phyloP scores from a whole-genome alignment of 2,797 vertebrate genomes.

The Enteromius thamalakanensis region DNA sequence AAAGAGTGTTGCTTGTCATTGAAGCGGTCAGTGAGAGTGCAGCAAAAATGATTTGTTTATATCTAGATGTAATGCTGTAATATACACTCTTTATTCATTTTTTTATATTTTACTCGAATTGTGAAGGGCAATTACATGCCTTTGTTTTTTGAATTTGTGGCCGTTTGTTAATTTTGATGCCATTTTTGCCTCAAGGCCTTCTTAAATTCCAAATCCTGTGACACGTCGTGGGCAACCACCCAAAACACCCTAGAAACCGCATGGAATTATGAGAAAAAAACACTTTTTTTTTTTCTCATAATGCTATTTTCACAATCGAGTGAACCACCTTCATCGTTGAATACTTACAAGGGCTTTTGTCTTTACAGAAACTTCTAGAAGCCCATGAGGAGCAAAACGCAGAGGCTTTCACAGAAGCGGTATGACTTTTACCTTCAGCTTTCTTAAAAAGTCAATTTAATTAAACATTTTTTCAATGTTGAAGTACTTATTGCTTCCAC shows the following conservation, averaged over 20 bases:
- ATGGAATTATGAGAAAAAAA: background rate
- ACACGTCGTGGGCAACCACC: background rate
- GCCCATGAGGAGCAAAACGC: constrained; percentile 97
- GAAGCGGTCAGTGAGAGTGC: background rate
- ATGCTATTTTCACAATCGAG: background rate
- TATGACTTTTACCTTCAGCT: constrained; percentile 73
- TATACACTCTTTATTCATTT: background rate
- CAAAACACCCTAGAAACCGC: background rate
- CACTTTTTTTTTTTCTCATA: too few relatives aligned
- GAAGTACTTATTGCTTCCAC: background rate
- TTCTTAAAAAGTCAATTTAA: background rate
- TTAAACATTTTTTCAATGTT: too few relatives aligned
- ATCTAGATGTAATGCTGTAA: background rate
- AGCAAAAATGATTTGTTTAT: background rate
- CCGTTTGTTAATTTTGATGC: background rate
- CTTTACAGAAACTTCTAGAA: constrained; percentile 93
- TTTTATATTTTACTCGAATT: background rate
- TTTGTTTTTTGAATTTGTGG: background rate
- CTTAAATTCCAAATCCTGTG: background rate
- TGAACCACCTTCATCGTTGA: background rate
- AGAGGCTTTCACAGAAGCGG: constrained; percentile 96
- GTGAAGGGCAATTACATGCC: background rate
- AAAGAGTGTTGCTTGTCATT: background rate
- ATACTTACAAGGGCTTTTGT: constrained; percentile 37
- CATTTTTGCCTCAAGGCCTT: background rate